These are phyloP conservation scores for Erinaceus europaeus DNA, from an alignment of 2,113 vertebrate genomes.

Conservation along the genomic window DNA sequence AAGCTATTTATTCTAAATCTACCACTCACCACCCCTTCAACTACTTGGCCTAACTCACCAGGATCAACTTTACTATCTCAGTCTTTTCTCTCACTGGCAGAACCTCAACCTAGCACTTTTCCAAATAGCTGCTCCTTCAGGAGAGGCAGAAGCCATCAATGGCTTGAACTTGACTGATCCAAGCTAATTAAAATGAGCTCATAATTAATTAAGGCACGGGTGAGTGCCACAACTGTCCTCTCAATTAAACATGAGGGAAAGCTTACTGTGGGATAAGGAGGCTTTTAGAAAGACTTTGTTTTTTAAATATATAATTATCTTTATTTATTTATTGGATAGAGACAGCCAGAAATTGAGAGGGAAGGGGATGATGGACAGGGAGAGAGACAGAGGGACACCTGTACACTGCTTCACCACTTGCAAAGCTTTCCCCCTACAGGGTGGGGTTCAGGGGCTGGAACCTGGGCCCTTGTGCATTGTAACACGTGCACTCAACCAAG, in stretches of 20 bases:
- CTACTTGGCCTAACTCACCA: not conserved
- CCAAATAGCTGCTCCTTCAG: slow-evolving; percentile 22
- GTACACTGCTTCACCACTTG: no score
- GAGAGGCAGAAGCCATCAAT: not conserved
- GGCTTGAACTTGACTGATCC: not conserved
- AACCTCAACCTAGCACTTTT: not conserved
- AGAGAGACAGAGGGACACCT: no score
- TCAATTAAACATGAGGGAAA: not conserved
- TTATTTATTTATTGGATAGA: no score
- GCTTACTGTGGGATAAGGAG: not conserved
- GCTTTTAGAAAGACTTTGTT: slow-evolving; percentile 29
- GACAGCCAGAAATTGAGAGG: no score
- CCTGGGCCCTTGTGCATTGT: no score
- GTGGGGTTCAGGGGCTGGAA: no score
- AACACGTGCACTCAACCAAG: no score
- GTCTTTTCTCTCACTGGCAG: not conserved
- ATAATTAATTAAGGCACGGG: not conserved
- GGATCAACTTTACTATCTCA: not conserved
- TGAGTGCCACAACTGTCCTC: not conserved
- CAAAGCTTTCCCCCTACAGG: no score
- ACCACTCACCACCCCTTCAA: not conserved
- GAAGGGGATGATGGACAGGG: no score
- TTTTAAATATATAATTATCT: no score
- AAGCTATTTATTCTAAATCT: not conserved
- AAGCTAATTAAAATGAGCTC: slow-evolving; percentile 32